A percentile compares a stretch with the other conserved stretches of the same genome.
These are phyloP conservation scores for Egretta garzetta DNA, from an alignment of 2,113 vertebrate genomes.

Conservation along the genomic window DNA sequence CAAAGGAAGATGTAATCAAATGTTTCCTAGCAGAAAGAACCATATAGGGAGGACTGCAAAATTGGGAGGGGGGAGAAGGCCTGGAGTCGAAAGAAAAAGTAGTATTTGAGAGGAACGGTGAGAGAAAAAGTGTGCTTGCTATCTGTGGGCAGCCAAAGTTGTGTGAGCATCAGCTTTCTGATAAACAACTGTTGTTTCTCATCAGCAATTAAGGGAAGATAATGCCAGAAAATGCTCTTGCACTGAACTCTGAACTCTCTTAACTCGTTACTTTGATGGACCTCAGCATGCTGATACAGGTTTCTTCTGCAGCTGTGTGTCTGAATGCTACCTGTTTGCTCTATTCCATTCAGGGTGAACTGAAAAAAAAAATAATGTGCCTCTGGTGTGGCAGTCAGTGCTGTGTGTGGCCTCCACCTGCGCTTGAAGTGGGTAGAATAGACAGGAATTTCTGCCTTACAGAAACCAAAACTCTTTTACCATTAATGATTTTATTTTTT, in stretches of 20 bases:
- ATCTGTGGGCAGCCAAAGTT: neutral
- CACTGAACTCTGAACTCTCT: neutral
- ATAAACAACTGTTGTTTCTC: neutral
- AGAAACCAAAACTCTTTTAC: neutral
- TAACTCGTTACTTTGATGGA: neutral
- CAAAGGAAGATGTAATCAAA: neutral
- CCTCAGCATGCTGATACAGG: rapidly evolving
- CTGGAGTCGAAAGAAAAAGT: neutral
- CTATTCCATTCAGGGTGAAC: neutral
- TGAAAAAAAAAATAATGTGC: neutral
- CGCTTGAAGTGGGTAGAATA: too few relatives aligned
- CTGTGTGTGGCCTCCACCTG: neutral
- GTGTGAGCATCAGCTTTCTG: neutral
- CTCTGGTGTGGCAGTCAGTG: neutral
- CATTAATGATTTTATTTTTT: rapidly evolving
- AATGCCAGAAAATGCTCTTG: neutral
- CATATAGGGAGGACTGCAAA: neutral
- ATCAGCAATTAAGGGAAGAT: neutral
- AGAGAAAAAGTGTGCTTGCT: neutral
- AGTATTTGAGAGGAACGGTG: neutral
- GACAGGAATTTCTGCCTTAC: neutral
- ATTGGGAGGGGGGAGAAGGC: rapidly evolving
- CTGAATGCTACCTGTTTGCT: neutral
- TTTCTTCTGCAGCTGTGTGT: neutral
- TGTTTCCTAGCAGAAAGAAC: neutral